Base-by-base conservation (phyloP, 1,140 invertebrate species). In the Neodiprion pinetum region DNA sequence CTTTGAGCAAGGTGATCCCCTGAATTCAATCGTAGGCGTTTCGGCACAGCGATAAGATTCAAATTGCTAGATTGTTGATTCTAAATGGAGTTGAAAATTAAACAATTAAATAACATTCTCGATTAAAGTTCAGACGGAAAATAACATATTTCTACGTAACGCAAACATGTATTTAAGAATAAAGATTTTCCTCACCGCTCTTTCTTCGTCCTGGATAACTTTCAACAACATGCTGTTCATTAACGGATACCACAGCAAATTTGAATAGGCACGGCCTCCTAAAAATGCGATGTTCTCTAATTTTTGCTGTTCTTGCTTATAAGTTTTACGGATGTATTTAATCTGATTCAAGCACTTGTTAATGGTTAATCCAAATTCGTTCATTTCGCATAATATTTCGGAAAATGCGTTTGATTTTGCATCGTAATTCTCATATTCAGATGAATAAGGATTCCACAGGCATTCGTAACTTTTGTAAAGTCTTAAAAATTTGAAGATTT, bases 391-490 rank as follows among this genome's bases (percentile, higher is more conserved):
- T 9, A 84, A 74, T 17, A 85, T 82, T n/a, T 50, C 71, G 14
- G 76, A 78, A 0, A 86, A 70, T 11, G 81, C 79, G 67, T 78
- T 71, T 40, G 76, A 67, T 74, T 81, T 85, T 21, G 75, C 78
- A 8, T 5, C 72, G 48, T 75, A 79, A 70, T 84, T 78, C 8
- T 72, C 50, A 69, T 84, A 86, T 66, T 80, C 48, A 50, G 69
- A 72, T 68, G 82, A 53, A 70, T 76, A 75, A 5, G 80, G 81
- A 72, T 86, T 86, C 83, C 85, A 86, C 14, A 86, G 79, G 40
- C 84, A 86, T 5, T 80, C 78, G 47, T 84, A 48, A 47, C 83
- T 80, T 74, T 79, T 78, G 48, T 84, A 87, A 40, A 77, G 75
- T 10, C 72, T 76, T n/a, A 86, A 73, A 68, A 87, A 86, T 10